Conservation (phyloP, 92 coral and sea anemone genomes). For the Palythoa grandiflora region DNA sequence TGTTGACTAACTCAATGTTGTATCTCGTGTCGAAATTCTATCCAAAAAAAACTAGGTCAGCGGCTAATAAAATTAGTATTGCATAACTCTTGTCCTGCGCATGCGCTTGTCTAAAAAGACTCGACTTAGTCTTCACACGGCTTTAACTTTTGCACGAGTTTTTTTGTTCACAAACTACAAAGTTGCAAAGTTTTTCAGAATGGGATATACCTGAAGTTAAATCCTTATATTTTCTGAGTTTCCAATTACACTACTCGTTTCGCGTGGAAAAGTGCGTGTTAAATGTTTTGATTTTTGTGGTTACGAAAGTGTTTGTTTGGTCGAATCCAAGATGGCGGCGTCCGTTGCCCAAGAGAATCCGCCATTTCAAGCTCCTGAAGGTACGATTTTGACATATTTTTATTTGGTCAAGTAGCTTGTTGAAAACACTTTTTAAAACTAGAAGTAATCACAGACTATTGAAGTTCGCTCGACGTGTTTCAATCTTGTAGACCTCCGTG, state of each 20-base stretch:
- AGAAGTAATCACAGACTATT: too few species aligned
- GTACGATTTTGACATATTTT: constrained; percentile 5
- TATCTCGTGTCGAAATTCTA: too few species aligned
- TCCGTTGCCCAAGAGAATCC: constrained; percentile 64
- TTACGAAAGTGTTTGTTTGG: not conserved
- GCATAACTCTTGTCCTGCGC: not conserved
- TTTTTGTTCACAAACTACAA: not conserved
- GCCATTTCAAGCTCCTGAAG: constrained; percentile 77
- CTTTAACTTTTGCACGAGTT: not conserved
- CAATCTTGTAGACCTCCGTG: too few species aligned
- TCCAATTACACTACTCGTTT: not conserved
- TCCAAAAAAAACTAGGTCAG: not conserved
- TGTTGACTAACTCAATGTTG: not conserved
- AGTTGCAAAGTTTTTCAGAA: not conserved
- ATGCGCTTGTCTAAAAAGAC: not conserved
- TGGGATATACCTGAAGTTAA: constrained; percentile 7
- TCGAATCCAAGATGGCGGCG: constrained; percentile 28
- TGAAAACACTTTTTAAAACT: too few species aligned
- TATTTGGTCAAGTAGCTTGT: not conserved
- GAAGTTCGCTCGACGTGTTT: too few species aligned
- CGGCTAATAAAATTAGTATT: constrained; percentile 14
- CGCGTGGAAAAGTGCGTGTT: not conserved
- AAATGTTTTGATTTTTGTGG: not conserved
- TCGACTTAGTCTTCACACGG: constrained; percentile 5
- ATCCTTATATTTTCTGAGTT: not conserved